phyloP scores from a whole-genome alignment of 2,888 invertebrate genomes.

The Harpalus rufipes region DNA sequence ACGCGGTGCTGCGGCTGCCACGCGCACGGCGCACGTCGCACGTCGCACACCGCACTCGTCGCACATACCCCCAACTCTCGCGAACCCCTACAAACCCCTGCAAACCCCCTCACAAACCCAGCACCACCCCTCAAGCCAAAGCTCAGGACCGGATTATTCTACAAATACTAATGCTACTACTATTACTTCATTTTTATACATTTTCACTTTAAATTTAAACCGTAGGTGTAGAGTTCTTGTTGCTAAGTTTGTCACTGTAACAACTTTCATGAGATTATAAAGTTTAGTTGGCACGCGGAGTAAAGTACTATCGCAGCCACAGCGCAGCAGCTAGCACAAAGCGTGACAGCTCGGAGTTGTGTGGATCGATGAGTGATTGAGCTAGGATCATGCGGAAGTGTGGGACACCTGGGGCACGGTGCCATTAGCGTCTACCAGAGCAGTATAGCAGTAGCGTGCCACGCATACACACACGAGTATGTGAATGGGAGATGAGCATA shows the following conservation, averaged over 20 bases:
- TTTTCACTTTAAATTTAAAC: neutral
- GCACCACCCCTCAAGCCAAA: conserved; percentile 24
- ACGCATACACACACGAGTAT: conserved; percentile 17
- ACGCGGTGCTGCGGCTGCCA: conserved; percentile 41
- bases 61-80: conserved; percentile 1
- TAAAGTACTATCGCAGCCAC: neutral
- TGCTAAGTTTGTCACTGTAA: conserved; percentile 5
- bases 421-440: conserved; percentile 6
- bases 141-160: conserved; percentile 45
- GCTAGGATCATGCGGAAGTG: conserved; percentile 26
- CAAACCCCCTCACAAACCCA: conserved; percentile 27
- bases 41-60: conserved; percentile 22
- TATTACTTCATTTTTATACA: conserved; percentile 10
- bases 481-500: conserved; percentile 14
- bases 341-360: conserved; percentile 14
- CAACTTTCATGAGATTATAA: conserved; percentile 4
- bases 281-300: conserved; percentile 22
- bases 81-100: neutral
- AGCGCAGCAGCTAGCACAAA: neutral
- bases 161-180: conserved; percentile 34
- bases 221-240: neutral
- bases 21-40: conserved; percentile 33
- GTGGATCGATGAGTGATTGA: conserved; percentile 43
- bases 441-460: conserved; percentile 29
- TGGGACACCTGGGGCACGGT: conserved; percentile 33